A percentile compares a stretch with the other conserved stretches of the same genome.
Conservation (phyloP, 2,888 invertebrate genomes). For the Synergus laeviventris region DNA sequence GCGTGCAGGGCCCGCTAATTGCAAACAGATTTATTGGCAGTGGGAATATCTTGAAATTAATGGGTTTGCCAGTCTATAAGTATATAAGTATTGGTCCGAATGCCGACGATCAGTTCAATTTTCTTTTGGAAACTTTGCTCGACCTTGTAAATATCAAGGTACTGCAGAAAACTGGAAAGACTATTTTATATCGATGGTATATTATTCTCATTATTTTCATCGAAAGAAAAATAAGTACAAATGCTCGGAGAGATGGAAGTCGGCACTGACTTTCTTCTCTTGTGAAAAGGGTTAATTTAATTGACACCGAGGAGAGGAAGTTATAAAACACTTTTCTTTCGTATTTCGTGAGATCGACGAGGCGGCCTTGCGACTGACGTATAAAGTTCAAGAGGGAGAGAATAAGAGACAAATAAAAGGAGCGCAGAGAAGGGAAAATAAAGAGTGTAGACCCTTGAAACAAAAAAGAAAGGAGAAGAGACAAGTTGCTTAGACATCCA, state of each 20-base stretch:
- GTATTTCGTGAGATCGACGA: neutral
- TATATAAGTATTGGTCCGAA: neutral
- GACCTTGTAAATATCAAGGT: neutral
- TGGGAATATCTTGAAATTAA: slow-evolving; percentile 45
- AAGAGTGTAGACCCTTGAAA: slow-evolving; percentile 1
- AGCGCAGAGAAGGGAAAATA: neutral
- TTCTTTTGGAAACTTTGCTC: neutral
- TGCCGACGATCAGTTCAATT: neutral
- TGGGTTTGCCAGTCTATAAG: neutral
- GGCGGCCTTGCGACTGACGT: slow-evolving; percentile 5
- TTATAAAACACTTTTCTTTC: slow-evolving; percentile 21
- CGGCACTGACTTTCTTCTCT: neutral
- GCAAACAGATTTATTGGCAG: slow-evolving; percentile 74
- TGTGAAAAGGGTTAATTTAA: slow-evolving; percentile 42
- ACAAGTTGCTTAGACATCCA: slow-evolving; percentile 46
- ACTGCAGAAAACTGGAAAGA: no score
- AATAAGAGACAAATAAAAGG: neutral
- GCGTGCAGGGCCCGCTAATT: slow-evolving; percentile 72
- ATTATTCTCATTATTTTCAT: no score
- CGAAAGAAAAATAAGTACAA: neutral
- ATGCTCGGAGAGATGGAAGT: neutral
- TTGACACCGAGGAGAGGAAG: slow-evolving; percentile 38
- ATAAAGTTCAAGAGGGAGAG: neutral
- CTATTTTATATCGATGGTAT: no score
- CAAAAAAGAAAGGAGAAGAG: slow-evolving; percentile 31